A percentile compares a stretch with the other conserved stretches of the same genome.
Conservation (phyloP, 2,797 vertebrate genomes). For the Callimico goeldii region DNA sequence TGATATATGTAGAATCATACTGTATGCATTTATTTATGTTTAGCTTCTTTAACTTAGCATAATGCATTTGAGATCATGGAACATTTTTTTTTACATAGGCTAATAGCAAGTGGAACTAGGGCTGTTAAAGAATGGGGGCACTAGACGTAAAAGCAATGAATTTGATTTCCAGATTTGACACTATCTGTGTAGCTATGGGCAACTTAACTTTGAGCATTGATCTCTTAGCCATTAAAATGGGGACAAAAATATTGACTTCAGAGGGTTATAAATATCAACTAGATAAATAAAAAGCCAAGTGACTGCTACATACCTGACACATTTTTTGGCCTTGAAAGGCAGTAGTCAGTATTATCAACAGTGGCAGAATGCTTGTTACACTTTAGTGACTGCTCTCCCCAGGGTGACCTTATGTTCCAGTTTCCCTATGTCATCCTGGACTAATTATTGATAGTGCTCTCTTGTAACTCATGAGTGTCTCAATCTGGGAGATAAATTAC, state of each 20-base stretch:
- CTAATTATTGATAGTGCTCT: neutral
- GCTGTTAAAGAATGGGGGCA: neutral
- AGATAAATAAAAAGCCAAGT: neutral
- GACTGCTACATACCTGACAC: neutral
- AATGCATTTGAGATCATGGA: neutral
- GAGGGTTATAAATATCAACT: neutral
- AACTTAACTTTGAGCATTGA: neutral
- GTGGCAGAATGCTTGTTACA: neutral
- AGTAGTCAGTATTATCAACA: neutral
- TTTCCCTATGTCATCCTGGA: neutral
- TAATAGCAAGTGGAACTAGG: neutral
- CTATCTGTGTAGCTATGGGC: neutral
- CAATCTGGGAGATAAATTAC: neutral
- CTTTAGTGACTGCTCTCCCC: neutral
- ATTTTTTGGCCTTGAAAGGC: neutral
- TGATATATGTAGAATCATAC: neutral
- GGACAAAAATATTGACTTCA: neutral
- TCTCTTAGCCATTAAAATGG: neutral
- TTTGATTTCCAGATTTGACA: neutral
- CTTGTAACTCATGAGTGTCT: neutral
- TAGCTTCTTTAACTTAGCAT: neutral
- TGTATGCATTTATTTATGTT: neutral
- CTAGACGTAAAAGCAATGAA: neutral
- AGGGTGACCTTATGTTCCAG: neutral
- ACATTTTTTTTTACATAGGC: neutral